Evolutionary conservation across 2,113 vertebrate genomes (phyloP).

Genomic region (Telmatochromis brachygnathus): DNA sequence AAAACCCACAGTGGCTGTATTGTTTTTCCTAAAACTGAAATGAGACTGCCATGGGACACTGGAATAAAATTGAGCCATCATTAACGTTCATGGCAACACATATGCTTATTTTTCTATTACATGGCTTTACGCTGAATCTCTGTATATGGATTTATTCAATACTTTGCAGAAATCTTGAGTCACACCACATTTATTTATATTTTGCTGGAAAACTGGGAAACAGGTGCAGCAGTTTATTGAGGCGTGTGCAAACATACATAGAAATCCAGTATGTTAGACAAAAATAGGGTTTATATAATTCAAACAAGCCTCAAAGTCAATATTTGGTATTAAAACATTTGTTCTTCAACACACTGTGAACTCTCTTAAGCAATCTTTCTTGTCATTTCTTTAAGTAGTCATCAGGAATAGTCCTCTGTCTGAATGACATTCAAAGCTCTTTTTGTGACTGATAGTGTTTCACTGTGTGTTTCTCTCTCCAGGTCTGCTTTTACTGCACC

Average conservation of each 20-base stretch:
- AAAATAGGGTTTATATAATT: background rate
- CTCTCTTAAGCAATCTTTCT: background rate
- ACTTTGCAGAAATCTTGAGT: background rate
- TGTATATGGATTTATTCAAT: background rate
- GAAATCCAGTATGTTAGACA: background rate
- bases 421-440: background rate
- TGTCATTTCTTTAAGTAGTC: background rate
- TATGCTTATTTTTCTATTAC: background rate
- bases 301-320: background rate
- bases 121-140: background rate
- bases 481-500: background rate
- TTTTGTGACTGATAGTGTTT: background rate
- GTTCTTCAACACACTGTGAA: background rate
- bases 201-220: background rate
- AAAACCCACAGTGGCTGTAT: background rate
- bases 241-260: background rate
- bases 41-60: background rate
- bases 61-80: background rate
- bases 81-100: background rate
- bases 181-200: background rate
- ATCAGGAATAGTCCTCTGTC: background rate
- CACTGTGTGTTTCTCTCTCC: background rate
- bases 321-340: background rate
- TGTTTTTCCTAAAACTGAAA: background rate
- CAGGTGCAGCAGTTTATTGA: background rate